A percentile compares a stretch with the other conserved stretches of the same genome.
These are phyloP conservation scores for Incurvaria masculella DNA, from an alignment of 2,888 invertebrate species.

Conservation along the genomic window DNA sequence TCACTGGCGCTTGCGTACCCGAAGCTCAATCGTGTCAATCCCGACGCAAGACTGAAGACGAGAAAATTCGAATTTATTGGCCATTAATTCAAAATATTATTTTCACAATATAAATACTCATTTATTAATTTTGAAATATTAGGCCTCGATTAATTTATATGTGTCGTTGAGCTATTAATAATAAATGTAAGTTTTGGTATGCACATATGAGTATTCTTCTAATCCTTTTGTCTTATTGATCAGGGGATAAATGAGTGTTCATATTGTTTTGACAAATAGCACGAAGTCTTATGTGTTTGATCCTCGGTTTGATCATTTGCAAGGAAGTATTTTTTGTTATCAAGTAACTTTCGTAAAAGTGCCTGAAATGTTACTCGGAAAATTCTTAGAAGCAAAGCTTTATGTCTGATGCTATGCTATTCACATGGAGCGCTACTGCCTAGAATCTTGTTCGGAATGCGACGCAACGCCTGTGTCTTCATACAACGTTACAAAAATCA, in stretches of 20 bases:
- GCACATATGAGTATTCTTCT: conserved; percentile 45
- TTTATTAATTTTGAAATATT: conserved; percentile 59
- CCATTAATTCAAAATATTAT: conserved; percentile 59
- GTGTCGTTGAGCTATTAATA: conserved; percentile 58
- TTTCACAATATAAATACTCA: conserved; percentile 59
- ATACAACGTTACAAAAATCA: background rate
- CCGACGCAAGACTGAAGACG: conserved; percentile 55
- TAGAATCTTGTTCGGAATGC: too few species aligned
- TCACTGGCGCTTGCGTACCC: conserved; percentile 20
- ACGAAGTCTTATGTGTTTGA: too few species aligned
- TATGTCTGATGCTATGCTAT: too few species aligned
- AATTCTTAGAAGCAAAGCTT: too few species aligned
- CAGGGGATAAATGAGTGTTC: background rate
- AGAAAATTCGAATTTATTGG: conserved; percentile 58
- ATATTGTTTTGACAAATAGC: too few species aligned
- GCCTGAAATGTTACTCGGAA: too few species aligned
- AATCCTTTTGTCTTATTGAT: conserved; percentile 38
- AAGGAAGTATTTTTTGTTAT: too few species aligned
- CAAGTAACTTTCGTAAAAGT: too few species aligned
- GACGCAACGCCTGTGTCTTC: background rate
- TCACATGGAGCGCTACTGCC: too few species aligned
- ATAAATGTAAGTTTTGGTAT: conserved; percentile 55
- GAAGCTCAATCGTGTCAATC: conserved; percentile 23
- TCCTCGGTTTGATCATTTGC: too few species aligned
- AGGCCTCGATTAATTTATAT: conserved; percentile 58